Conservation (phyloP, 2,888 invertebrate genomes). For the Melanotus villosus region DNA sequence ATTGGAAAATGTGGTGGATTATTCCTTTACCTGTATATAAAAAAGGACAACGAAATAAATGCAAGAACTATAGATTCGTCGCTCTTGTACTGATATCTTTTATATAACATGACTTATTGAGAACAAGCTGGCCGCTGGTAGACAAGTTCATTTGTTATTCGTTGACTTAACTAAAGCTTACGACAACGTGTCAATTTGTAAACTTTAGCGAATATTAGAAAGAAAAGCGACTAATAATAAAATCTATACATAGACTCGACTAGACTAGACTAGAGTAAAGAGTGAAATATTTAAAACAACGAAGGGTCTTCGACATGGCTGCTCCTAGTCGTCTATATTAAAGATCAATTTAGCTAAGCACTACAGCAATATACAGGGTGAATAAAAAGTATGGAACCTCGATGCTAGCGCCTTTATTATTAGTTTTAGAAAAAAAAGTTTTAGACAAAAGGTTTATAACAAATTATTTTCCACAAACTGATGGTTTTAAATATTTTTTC, state of each 20-base stretch:
- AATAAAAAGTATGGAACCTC: too few species aligned
- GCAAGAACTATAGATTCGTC: too few species aligned
- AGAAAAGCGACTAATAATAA: too few species aligned
- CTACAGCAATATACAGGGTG: too few species aligned
- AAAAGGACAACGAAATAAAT: not conserved
- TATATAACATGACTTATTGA: too few species aligned
- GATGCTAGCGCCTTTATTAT: too few species aligned
- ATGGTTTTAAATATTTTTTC: too few species aligned
- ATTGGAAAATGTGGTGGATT: not conserved
- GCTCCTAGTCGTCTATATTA: not conserved
- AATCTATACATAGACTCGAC: not conserved
- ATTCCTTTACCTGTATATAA: not conserved
- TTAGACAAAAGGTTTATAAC: too few species aligned
- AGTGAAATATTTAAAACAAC: not conserved
- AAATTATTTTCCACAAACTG: too few species aligned
- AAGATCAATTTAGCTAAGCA: not conserved
- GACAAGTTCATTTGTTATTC: slow-evolving; percentile 18
- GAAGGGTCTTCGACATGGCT: too few species aligned
- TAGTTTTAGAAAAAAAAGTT: too few species aligned
- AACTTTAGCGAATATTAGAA: slow-evolving; percentile 17
- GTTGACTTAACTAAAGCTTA: slow-evolving; percentile 21
- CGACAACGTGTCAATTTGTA: slow-evolving; percentile 15
- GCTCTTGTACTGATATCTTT: not conserved
- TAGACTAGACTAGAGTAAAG: too few species aligned
- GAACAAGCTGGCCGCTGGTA: slow-evolving; percentile 9